Percentiles rank a stretch among this genome's conserved stretches.
phyloP scores from a whole-genome alignment of 2,888 invertebrate genomes.

The Epistrophella euchroma region DNA sequence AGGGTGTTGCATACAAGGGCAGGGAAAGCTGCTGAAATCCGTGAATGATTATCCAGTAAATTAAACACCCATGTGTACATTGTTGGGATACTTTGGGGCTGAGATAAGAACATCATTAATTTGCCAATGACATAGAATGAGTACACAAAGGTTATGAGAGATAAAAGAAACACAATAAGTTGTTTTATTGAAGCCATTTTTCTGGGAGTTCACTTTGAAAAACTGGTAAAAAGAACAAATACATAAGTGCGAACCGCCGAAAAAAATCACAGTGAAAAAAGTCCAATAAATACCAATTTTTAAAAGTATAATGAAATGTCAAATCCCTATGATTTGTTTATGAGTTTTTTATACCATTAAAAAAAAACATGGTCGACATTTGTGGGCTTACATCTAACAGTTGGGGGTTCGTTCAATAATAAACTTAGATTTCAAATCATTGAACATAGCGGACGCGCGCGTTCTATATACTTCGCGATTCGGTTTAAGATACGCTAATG shows the following conservation, averaged over 20 bases:
- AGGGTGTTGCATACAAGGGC: slow-evolving; percentile 84
- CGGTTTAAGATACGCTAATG: too few species aligned
- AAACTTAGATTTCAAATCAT: too few species aligned
- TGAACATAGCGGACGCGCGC: too few species aligned
- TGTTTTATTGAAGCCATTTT: slow-evolving; percentile 80
- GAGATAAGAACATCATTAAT: slow-evolving; percentile 86
- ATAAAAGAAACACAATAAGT: slow-evolving; percentile 80
- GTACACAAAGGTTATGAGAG: slow-evolving; percentile 84
- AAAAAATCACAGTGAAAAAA: too few species aligned
- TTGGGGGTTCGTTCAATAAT: slow-evolving; percentile 4
- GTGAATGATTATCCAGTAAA: slow-evolving; percentile 81
- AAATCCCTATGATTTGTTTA: slow-evolving; percentile 15
- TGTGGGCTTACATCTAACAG: not conserved
- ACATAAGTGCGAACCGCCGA: too few species aligned
- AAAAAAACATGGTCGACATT: not conserved
- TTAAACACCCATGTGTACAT: slow-evolving; percentile 81
- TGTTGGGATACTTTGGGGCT: slow-evolving; percentile 82
- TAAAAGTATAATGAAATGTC: slow-evolving; percentile 19
- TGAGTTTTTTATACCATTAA: slow-evolving; percentile 16
- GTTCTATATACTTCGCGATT: too few species aligned
- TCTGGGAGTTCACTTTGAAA: not conserved
- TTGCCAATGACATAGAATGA: slow-evolving; percentile 85
- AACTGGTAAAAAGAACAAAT: not conserved
- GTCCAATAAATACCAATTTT: too few species aligned
- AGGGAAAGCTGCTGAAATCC: slow-evolving; percentile 82